These are phyloP conservation scores for Neotragus moschatus DNA, from an alignment of 2,113 vertebrate species.

Conservation along the genomic window DNA sequence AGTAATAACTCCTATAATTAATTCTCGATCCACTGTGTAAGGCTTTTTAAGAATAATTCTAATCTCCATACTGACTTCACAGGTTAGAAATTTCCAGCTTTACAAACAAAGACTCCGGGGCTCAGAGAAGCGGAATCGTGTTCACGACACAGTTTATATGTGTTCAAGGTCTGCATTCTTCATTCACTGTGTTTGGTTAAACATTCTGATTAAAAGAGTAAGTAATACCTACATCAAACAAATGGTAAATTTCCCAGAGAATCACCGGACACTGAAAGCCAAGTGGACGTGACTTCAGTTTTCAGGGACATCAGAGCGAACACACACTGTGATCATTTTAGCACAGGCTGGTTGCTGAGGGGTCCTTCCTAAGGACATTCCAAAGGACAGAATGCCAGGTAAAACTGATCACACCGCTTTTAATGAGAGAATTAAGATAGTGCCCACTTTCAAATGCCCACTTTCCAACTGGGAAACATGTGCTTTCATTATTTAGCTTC, in stretches of 20 bases:
- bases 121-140: not conserved
- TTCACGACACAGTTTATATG: fast-evolving
- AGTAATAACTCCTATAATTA: not conserved
- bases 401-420: not conserved
- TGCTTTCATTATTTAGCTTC: not conserved
- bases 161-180: fast-evolving
- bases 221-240: not conserved
- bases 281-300: not conserved
- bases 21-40: fast-evolving
- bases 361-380: not conserved
- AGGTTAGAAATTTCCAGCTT: not conserved
- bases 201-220: not conserved
- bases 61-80: not conserved
- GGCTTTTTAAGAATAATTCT: not conserved
- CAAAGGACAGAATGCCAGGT: not conserved
- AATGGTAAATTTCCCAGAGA: not conserved
- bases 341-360: no score
- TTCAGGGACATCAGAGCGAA: fast-evolving
- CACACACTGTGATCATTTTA: not conserved
- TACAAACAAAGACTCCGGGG: not conserved
- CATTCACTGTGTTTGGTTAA: not conserved
- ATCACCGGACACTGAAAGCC: not conserved
- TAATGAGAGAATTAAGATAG: not conserved
- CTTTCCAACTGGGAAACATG: not conserved
- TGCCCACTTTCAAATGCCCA: no score